Percentiles rank a stretch among this genome's conserved stretches.
Evolutionary conservation across 2,888 invertebrate species (phyloP).

Genomic region (Catocala fraxini): DNA sequence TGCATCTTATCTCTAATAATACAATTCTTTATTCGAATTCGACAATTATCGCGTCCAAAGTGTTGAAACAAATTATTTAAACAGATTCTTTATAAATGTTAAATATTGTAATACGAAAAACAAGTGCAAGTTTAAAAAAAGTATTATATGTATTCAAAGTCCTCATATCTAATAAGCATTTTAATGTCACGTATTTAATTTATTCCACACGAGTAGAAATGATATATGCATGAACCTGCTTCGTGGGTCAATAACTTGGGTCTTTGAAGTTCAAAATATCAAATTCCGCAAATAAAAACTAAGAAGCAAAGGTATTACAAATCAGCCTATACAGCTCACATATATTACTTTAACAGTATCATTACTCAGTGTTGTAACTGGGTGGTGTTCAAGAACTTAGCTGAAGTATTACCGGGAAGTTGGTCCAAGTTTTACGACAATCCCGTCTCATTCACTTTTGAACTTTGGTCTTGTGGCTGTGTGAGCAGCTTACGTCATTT

Average conservation of each 20-base stretch:
- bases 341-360: conserved; percentile 52
- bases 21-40: too few relatives aligned
- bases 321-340: conserved; percentile 27
- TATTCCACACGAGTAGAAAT: not conserved
- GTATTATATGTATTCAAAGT: too few relatives aligned
- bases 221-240: not conserved
- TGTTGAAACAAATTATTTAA: too few relatives aligned
- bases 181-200: not conserved
- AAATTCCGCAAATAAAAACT: conserved; percentile 9
- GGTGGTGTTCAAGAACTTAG: conserved; percentile 33
- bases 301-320: conserved; percentile 32
- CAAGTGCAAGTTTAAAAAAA: too few relatives aligned
- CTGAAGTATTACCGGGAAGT: conserved; percentile 19
- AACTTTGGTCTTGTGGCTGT: conserved; percentile 17
- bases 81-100: too few relatives aligned
- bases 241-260: not conserved
- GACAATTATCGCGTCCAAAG: too few relatives aligned
- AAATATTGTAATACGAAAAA: too few relatives aligned
- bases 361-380: conserved; percentile 50
- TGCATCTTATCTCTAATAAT: too few relatives aligned
- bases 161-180: not conserved
- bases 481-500: conserved; percentile 6
- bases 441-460: conserved; percentile 17
- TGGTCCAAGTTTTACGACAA: conserved; percentile 26
- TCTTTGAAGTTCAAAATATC: not conserved